Conservation (phyloP, 2,797 vertebrate genomes). For the Rhyacichthys aspro region DNA sequence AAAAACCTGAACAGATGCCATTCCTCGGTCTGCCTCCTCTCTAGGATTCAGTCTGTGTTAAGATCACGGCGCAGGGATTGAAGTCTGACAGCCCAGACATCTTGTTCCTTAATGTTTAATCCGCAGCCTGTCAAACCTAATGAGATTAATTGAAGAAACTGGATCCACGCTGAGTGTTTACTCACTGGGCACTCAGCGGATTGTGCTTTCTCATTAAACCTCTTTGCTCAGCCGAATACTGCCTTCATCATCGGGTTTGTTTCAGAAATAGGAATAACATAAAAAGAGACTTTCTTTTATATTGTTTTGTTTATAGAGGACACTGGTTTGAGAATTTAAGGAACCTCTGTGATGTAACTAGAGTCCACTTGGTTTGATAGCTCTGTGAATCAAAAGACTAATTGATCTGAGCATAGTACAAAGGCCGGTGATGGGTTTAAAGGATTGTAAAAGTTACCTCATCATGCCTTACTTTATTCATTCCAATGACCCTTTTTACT, state of each 20-base stretch:
- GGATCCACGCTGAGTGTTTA: constrained; percentile 50
- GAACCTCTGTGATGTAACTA: neutral
- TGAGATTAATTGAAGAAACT: constrained; percentile 63
- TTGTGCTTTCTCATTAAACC: constrained; percentile 30
- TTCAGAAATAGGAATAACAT: no score
- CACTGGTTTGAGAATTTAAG: no score
- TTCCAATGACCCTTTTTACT: no score
- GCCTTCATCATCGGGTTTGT: constrained; percentile 11
- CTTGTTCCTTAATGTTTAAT: constrained; percentile 62
- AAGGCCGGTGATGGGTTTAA: neutral
- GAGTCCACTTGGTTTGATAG: neutral
- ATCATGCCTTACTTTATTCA: neutral
- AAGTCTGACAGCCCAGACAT: constrained; percentile 27
- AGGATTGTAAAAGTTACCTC: neutral
- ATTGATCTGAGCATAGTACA: neutral
- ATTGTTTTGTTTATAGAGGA: no score
- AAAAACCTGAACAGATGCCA: neutral
- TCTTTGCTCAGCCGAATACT: constrained; percentile 24
- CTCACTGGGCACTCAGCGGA: constrained; percentile 25
- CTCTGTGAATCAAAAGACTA: neutral
- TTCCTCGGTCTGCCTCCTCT: neutral
- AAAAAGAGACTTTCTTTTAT: no score
- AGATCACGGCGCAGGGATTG: constrained; percentile 18
- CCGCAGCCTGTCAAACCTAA: constrained; percentile 52
- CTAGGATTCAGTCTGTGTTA: constrained; percentile 10